These are phyloP conservation scores for Sibirionetta formosa DNA, from an alignment of 2,797 vertebrate genomes.

Conservation along the genomic window DNA sequence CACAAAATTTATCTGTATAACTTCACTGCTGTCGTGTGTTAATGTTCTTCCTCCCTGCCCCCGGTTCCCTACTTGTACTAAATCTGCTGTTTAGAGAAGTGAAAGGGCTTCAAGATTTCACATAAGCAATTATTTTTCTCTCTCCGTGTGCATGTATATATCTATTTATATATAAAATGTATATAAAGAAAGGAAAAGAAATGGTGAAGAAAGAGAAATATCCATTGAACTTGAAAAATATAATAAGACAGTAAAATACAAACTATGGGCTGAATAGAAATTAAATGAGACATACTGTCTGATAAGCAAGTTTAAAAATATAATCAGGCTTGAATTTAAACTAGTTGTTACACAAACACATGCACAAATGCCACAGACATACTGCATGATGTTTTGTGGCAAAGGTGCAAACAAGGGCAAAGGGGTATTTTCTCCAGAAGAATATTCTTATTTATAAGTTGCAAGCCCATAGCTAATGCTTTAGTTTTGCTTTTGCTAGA, in stretches of 20 bases:
- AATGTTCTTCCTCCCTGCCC: conserved; percentile 56
- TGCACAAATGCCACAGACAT: rapidly evolving
- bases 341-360: not conserved
- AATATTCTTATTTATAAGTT: not conserved
- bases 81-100: conserved; percentile 52
- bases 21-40: conserved; percentile 81
- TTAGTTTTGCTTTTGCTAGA: not conserved
- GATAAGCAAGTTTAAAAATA: conserved; percentile 39
- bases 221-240: conserved; percentile 9
- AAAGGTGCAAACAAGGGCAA: not conserved
- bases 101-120: conserved; percentile 32
- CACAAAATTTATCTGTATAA: conserved; percentile 83
- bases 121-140: conserved; percentile 12
- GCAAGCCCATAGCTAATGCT: not conserved
- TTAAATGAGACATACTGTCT: not conserved
- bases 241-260: conserved; percentile 40
- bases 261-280: conserved; percentile 61
- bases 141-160: not conserved
- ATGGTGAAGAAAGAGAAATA: not conserved
- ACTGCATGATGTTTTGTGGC: not conserved
- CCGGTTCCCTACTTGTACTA: conserved; percentile 54
- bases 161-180: not conserved
- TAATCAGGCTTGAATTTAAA: not conserved
- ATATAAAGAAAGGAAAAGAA: not conserved
- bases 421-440: not conserved